A percentile compares a stretch with the other conserved stretches of the same genome.
Conservation (phyloP, 2,113 vertebrate species). For the Sinosuthora webbiana region DNA sequence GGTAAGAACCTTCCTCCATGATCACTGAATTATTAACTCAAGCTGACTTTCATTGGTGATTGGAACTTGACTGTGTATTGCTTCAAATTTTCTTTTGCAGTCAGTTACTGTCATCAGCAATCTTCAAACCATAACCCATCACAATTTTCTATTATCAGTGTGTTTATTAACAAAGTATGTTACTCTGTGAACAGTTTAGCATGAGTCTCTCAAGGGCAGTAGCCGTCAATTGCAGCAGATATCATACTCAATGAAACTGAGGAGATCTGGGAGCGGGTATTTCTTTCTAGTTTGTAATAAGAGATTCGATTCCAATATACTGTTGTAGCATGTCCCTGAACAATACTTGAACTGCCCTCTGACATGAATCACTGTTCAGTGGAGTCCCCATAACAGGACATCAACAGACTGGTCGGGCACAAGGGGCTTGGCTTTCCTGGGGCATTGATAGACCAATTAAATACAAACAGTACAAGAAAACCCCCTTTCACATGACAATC, state of each 20-base stretch:
- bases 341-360: not conserved
- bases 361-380: not conserved
- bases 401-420: fast-evolving
- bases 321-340: not conserved
- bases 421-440: not conserved
- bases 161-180: not conserved
- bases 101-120: not conserved
- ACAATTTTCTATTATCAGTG: not conserved
- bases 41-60: not conserved
- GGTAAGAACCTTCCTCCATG: not conserved
- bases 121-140: not conserved
- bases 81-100: not conserved
- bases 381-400: not conserved
- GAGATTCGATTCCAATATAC: fast-evolving
- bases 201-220: not conserved
- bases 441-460: not conserved
- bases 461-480: not conserved
- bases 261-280: not conserved
- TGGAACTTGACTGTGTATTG: not conserved
- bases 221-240: not conserved
- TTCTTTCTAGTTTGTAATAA: not conserved
- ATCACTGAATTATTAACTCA: not conserved
- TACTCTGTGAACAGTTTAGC: not conserved
- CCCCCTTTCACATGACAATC: not conserved
- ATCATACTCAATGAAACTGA: not conserved